phyloP scores from a whole-genome alignment of 2,888 invertebrate genomes.

The Lepidochrysops patricia region DNA sequence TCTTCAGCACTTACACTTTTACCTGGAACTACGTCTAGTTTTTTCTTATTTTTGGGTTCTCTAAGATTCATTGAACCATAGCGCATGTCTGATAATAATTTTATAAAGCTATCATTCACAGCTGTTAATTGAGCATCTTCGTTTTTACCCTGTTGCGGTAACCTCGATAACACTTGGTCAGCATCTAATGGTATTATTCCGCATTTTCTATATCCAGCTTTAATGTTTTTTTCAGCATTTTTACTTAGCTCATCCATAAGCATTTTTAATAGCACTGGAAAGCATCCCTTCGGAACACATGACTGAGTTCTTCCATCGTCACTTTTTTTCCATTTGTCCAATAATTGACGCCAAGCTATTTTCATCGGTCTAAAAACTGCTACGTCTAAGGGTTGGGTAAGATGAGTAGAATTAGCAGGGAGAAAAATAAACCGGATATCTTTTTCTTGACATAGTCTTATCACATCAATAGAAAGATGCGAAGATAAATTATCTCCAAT shows the following conservation, averaged over 20 bases:
- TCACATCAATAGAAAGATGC: no score
- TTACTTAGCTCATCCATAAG: constrained; percentile 17
- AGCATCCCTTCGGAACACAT: constrained; percentile 23
- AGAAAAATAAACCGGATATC: not conserved
- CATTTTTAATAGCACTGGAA: constrained; percentile 20
- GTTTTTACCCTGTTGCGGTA: not conserved
- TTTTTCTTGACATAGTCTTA: no score
- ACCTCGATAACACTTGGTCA: not conserved
- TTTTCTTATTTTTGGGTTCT: no score
- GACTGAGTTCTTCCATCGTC: constrained; percentile 18
- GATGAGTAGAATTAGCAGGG: not conserved
- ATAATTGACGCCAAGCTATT: constrained; percentile 21
- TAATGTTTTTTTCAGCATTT: constrained; percentile 19
- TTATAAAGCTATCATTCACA: no score
- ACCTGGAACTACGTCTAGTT: no score
- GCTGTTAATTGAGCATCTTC: no score
- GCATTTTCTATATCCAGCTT: constrained; percentile 22
- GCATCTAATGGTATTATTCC: constrained; percentile 17
- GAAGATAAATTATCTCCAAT: no score
- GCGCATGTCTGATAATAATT: no score
- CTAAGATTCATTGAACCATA: no score
- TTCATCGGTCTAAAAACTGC: constrained; percentile 22
- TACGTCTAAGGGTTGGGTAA: not conserved
- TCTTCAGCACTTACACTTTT: no score
- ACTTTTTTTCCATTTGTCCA: constrained; percentile 22